Percentiles rank a stretch among this genome's conserved stretches.
phyloP scores from a whole-genome alignment of 2,113 vertebrate genomes.

The Gracilinanus agilis region DNA sequence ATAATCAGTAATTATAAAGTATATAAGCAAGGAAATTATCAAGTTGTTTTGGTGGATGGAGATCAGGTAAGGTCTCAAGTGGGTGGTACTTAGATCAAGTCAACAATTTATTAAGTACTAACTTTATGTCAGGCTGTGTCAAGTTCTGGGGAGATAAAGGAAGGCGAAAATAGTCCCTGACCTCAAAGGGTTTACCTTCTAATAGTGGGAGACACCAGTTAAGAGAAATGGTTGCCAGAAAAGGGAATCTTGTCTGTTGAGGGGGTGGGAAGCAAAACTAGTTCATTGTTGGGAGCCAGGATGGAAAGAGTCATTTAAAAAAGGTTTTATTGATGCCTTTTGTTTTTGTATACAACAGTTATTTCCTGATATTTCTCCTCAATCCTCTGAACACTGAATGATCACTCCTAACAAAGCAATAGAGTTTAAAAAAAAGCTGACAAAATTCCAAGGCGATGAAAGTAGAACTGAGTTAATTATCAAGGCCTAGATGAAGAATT shows the following conservation, averaged over 20 bases:
- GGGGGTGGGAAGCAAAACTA: neutral
- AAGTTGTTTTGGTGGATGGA: neutral
- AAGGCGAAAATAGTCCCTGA: neutral
- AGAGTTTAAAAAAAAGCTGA: neutral
- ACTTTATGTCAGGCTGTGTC: neutral
- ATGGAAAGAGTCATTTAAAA: neutral
- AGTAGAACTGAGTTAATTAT: neutral
- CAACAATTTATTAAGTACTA: neutral
- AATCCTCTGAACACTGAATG: neutral
- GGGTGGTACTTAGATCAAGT: neutral
- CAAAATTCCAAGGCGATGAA: neutral
- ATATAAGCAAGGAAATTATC: neutral
- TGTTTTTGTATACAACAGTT: neutral
- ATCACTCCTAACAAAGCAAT: neutral
- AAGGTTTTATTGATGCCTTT: neutral
- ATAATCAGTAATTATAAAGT: neutral
- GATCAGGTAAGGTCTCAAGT: neutral
- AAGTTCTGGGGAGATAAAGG: neutral
- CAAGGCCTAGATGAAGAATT: neutral
- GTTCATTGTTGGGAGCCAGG: neutral
- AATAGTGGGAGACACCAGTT: neutral
- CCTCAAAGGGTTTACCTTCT: neutral
- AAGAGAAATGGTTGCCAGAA: neutral
- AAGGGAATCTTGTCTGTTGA: neutral
- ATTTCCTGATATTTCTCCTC: neutral